Evolutionary conservation across 2,888 invertebrate genomes (phyloP), one percentile per base, ranked within the genome.

Genomic region (Quadroppia sp.): DNA sequence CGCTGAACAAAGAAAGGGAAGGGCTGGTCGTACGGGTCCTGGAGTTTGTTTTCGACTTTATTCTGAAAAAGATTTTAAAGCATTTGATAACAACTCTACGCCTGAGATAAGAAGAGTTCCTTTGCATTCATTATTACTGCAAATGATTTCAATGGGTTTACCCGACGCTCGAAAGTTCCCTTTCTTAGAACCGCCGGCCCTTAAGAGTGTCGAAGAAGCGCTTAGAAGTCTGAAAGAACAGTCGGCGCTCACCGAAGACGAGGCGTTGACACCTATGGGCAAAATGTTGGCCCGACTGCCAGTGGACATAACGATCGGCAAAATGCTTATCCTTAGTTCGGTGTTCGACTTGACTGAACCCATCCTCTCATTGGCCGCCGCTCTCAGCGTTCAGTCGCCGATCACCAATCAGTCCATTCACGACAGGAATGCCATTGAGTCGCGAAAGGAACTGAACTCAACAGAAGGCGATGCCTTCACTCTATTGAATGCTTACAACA

Each of bases 381-480:
- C 92, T 0, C 84, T 99, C 76, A 96, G 95, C 77, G 91, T 99
- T 2, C 92, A 97, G 81, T 91, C 89, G 76, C 94, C 97, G 0
- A 91, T 94, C 80, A 95, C 95, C 0, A 93, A 92, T 79, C 87
- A 89, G 78, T 92, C 94, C 0, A 92, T 90, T 81, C 86, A 91
- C 74, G 92, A 96, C 82, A 86, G 87, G 20, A 91, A 93, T 72
- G 91, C 90, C 79, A 89, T 90, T 83, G 90, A 90, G 36, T 74
- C 90, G 0, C 85, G 92, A 53, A 89, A 88, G 83, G 87, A 88
- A 0, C 86, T 96, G 48, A 92, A 96, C 80, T 95, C 95, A 0
- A 92, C 92, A 81, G 94, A 97, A 81, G 99, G 99, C 0, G 99
- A 99, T 82, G 93, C 97, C 0, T 86, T 99, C 77, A 94, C 94